phyloP scores from a whole-genome alignment of 1,140 invertebrate genomes.

The Cydia strobilella region DNA sequence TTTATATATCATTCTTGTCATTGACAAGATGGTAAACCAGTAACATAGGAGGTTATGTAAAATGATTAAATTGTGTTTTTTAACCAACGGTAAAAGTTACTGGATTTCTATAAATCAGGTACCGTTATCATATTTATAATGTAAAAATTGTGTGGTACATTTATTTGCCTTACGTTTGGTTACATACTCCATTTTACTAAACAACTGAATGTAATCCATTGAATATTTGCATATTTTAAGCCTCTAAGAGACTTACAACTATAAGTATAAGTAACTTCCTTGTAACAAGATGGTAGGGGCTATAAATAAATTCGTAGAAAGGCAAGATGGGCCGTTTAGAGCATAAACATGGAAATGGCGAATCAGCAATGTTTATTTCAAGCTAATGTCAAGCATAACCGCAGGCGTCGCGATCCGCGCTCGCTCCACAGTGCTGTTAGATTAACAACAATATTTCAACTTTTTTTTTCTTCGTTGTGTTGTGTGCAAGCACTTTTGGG shows the following conservation, averaged over 20 bases:
- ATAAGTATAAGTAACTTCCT: background rate
- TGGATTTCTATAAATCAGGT: too few species aligned
- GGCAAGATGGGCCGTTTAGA: constrained; percentile 57
- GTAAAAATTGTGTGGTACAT: too few species aligned
- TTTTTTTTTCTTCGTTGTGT: too few species aligned
- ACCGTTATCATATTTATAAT: too few species aligned
- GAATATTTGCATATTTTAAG: background rate
- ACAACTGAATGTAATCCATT: constrained; percentile 24
- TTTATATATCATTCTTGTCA: too few species aligned
- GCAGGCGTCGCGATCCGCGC: constrained; percentile 50
- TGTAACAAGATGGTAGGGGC: constrained; percentile 41
- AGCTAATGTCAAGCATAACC: constrained; percentile 74
- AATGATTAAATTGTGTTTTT: too few species aligned
- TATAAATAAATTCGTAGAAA: constrained; percentile 67
- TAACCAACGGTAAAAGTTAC: too few species aligned
- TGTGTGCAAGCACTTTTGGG: too few species aligned
- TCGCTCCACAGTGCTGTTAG: constrained; percentile 48
- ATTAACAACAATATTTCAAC: background rate
- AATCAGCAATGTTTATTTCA: constrained; percentile 74
- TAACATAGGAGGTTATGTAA: too few species aligned
- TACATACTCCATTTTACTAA: too few species aligned
- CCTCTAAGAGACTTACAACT: background rate
- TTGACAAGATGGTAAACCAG: too few species aligned
- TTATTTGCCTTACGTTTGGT: too few species aligned
- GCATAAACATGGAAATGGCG: constrained; percentile 60